Evolutionary conservation across 2,888 invertebrate genomes (phyloP), one percentile per base, ranked within the genome.

Genomic region (Adineta ricciae): DNA sequence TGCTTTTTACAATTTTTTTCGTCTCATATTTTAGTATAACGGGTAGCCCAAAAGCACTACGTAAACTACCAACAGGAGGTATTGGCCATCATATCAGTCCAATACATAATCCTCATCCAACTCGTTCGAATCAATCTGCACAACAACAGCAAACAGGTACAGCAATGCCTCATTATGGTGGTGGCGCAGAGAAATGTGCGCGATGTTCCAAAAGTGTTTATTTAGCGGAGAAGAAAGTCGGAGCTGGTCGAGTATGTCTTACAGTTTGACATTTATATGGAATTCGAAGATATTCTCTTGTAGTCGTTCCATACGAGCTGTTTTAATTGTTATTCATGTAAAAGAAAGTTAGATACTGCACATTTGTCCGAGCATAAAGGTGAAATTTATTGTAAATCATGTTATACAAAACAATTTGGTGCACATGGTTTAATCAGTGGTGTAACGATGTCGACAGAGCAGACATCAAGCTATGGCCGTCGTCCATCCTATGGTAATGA

Each of bases 171-270:
- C 78, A 78, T 9, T 78, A 78, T 8, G 78, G 78, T 41, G 78
- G 78, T 24, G 41, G 41, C 14, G n/a, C 78, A 9, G 78, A 78
- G 9, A 85, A 84, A 41, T 85, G 85, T 49, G 85, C 84, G 41
- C 83, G 83, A 84, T 85, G 85, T 38, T 73, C 52, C 11, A 85
- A 85, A 84, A 27, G 24, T 24, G 85, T 85, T 27, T 85, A 85
- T 52, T 83, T 78, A 82, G 85, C 85, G 2, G 85, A 85, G 21
- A 83, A 83, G 82, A 85, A 78, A 41, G n/a, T 78, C 14, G 78
- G 78, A 78, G 78, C 78, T 41, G 41, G 78, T 14, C 21, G 78
- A 41, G 78, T 78, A 41, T 41, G 78, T 78, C 38, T 64, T 64
- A n/a, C n/a, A n/a, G n/a, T n/a, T n/a, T n/a, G n/a, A n/a, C n/a